Percentiles rank a stretch among this genome's conserved stretches.
Conservation (phyloP, 2,113 vertebrate genomes). For the Semicossyphus pulcher region DNA sequence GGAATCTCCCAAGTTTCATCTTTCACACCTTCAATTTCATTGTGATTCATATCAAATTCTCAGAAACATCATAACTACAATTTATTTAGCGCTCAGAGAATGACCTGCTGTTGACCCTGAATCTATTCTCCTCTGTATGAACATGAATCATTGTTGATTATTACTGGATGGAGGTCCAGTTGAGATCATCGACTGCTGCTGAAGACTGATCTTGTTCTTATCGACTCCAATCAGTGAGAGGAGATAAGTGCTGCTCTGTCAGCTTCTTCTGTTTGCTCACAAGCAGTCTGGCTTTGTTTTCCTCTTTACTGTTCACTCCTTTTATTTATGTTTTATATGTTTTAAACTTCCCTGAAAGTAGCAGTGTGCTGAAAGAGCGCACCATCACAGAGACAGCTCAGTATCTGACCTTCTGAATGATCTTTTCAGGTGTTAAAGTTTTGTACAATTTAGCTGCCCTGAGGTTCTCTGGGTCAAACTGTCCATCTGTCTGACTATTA, state of each 20-base stretch:
- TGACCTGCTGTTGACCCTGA: constrained; percentile 30
- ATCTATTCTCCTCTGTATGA: constrained; percentile 11
- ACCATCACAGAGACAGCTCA: too few species aligned
- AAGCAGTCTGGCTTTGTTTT: too few species aligned
- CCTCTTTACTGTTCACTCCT: not conserved
- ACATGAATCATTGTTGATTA: constrained; percentile 44
- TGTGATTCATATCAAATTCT: not conserved
- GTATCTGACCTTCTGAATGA: not conserved
- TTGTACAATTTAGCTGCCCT: not conserved
- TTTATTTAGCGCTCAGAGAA: not conserved
- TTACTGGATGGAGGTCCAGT: constrained; percentile 15
- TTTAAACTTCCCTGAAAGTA: too few species aligned
- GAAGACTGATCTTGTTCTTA: constrained; percentile 35
- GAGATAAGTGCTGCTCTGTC: constrained; percentile 29
- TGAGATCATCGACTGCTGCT: constrained; percentile 35
- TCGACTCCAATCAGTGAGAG: constrained; percentile 32
- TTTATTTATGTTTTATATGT: not conserved
- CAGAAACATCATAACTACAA: not conserved
- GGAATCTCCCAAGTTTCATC: not conserved
- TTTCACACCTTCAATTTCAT: not conserved
- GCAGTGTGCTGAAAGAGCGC: too few species aligned
- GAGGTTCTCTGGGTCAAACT: not conserved
- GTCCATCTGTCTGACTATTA: not conserved
- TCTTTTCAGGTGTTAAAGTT: too few species aligned
- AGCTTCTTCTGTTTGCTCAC: constrained; percentile 25